These are phyloP conservation scores for Gryon sp. DNA, from an alignment of 1,140 invertebrate genomes.

Conservation along the genomic window DNA sequence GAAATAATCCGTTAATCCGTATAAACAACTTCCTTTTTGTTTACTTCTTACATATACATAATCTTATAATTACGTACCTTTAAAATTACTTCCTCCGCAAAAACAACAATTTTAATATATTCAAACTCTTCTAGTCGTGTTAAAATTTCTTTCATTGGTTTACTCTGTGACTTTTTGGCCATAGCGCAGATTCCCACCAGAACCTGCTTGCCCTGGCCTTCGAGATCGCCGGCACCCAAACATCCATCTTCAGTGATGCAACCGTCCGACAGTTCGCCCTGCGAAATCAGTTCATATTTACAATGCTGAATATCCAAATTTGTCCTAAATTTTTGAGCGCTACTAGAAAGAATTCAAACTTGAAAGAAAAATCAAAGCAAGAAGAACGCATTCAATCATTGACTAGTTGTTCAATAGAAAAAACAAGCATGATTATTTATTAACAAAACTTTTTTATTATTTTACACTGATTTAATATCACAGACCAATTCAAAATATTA, in stretches of 20 bases:
- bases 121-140: constrained; percentile 96
- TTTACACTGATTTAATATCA: no score
- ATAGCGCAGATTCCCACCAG: constrained; percentile 98
- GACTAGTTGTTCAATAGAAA: constrained; percentile 21
- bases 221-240: constrained; percentile 73
- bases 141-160: constrained; percentile 99
- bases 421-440: constrained; percentile 16
- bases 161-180: constrained; percentile 98
- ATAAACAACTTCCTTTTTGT: no score
- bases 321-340: no score
- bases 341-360: constrained; percentile 49
- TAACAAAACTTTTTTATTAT: no score
- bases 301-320: no score
- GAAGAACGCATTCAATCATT: background rate
- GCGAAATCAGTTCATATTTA: constrained; percentile 47
- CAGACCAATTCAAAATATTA: background rate
- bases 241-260: constrained; percentile 81
- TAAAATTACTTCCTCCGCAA: constrained; percentile 96
- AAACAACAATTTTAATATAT: constrained; percentile 95
- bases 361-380: background rate
- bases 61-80: constrained; percentile 81
- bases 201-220: constrained; percentile 89
- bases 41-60: no score
- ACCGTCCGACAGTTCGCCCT: constrained; percentile 87
- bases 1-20: constrained; percentile 34